Conservation (phyloP, 1,140 invertebrate species). For the Nasonia giraulti region DNA sequence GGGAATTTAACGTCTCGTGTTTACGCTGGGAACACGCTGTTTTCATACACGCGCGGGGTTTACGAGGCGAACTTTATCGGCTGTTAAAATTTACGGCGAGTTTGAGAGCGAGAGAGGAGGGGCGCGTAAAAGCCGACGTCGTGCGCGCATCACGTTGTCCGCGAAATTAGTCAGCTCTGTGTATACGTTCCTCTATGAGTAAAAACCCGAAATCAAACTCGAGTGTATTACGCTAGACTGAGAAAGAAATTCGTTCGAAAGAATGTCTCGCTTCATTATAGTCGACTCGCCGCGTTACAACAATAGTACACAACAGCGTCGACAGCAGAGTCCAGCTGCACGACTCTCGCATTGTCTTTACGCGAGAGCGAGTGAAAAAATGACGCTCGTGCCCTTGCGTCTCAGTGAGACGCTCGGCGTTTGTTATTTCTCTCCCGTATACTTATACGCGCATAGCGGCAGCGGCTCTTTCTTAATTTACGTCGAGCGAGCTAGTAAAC, state of each 20-base stretch:
- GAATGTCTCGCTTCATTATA: background rate
- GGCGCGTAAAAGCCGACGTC: no score
- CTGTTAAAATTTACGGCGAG: background rate
- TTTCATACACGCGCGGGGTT: background rate
- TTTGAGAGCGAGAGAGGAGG: no score
- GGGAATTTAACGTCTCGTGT: no score
- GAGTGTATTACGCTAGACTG: no score
- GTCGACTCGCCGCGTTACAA: background rate
- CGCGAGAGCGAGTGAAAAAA: conserved; percentile 21
- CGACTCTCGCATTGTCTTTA: conserved; percentile 32
- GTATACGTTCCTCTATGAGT: no score
- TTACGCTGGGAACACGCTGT: background rate
- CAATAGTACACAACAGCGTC: background rate
- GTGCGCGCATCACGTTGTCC: no score
- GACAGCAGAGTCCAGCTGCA: background rate
- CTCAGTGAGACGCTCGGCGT: background rate
- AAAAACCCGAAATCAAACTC: no score
- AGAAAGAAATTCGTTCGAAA: no score
- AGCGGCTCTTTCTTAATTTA: no score
- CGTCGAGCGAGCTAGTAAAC: background rate
- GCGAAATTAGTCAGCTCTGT: background rate
- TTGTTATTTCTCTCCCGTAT: background rate
- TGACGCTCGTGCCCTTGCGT: background rate
- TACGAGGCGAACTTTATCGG: background rate
- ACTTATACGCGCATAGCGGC: no score